phyloP scores from a whole-genome alignment of 1,140 invertebrate species.

The Mya arenaria region DNA sequence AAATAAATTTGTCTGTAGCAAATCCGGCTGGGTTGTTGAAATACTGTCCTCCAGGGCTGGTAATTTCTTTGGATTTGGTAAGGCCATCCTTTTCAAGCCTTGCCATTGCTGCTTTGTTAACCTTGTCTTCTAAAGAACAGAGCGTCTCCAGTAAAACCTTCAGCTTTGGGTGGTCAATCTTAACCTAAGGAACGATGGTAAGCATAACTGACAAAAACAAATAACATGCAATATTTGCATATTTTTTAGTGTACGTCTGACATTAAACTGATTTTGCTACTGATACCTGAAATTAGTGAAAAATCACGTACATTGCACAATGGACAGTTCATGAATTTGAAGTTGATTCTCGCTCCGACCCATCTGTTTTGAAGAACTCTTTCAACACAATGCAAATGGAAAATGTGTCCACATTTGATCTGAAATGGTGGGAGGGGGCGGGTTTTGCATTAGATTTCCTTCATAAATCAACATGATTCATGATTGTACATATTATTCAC shows the following conservation, averaged over 20 bases:
- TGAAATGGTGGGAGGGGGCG: no score
- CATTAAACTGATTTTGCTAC: no score
- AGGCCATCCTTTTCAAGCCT: constrained; percentile 97
- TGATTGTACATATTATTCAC: not conserved
- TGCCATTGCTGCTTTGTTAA: constrained; percentile 95
- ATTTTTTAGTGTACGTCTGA: no score
- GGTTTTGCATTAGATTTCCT: no score
- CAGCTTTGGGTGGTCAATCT: constrained; percentile 92
- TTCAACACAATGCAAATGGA: constrained; percentile 95
- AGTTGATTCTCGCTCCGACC: constrained; percentile 97
- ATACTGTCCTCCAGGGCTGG: constrained; percentile 85
- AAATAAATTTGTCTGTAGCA: constrained; percentile 98
- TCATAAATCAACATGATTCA: no score
- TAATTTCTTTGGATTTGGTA: constrained; percentile 87
- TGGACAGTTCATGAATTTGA: constrained; percentile 96
- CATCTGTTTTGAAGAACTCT: constrained; percentile 93
- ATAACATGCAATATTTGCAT: no score
- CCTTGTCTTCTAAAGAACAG: constrained; percentile 92
- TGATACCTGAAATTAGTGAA: no score
- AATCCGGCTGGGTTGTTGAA: constrained; percentile 91
- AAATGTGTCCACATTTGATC: constrained; percentile 96
- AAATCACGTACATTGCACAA: constrained; percentile 98
- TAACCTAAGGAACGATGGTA: no score
- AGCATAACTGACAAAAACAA: no score
- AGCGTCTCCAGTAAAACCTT: constrained; percentile 90